Evolutionary conservation across 2,888 invertebrate genomes (phyloP).

Genomic region (Hypomecis atomaria): DNA sequence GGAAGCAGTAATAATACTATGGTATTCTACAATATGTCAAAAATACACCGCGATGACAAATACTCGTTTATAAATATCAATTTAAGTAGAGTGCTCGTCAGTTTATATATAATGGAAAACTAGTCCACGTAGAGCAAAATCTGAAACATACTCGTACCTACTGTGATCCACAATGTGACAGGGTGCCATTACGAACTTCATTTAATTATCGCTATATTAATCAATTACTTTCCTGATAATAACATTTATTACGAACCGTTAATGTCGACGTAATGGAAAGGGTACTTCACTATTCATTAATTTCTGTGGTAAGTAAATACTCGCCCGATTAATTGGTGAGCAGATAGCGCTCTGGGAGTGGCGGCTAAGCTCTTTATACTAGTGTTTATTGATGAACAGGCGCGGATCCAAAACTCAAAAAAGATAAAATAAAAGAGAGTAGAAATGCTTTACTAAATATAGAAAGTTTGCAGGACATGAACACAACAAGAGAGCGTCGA

Average conservation of each 20-base stretch:
- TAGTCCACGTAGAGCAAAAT: background rate
- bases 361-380: background rate
- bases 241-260: conserved; percentile 1
- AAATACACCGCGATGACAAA: too few relatives aligned
- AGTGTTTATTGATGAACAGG: background rate
- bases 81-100: too few relatives aligned
- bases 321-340: background rate
- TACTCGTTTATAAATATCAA: too few relatives aligned
- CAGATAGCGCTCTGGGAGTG: background rate
- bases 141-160: too few relatives aligned
- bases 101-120: too few relatives aligned
- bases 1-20: too few relatives aligned
- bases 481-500: too few relatives aligned
- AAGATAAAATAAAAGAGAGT: too few relatives aligned
- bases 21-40: too few relatives aligned
- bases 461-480: too few relatives aligned
- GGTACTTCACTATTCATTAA: conserved; percentile 4
- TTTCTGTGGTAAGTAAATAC: background rate
- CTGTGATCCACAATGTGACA: background rate
- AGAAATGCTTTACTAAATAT: too few relatives aligned
- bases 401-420: too few relatives aligned
- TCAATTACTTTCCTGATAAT: conserved; percentile 3
- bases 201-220: background rate
- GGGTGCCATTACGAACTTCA: background rate
- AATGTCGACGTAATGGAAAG: background rate